Evolutionary conservation across 2,888 invertebrate genomes (phyloP), one percentile per base, ranked within the genome.

Genomic region (Ariolimax columbianus): DNA sequence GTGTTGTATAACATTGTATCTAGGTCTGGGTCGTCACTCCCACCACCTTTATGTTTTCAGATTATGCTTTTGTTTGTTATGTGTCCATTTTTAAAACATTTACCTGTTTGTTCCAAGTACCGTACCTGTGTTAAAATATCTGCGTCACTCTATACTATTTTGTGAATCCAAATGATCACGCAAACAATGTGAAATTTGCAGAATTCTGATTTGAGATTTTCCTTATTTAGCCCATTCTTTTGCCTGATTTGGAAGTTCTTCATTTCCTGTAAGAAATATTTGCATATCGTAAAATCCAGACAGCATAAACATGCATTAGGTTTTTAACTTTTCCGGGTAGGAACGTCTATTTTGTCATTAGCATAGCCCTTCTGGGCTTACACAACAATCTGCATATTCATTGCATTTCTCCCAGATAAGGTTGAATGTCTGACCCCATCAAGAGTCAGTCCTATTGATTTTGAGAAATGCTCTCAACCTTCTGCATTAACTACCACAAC

Each of bases 351-450:
- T 51, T 36, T 51, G 51, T 72, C 81, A 36, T 72, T 81, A 47
- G 75, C 75, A 75, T 75, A 33, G 11, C 33, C 79, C 30, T 33
- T 38, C 79, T 23, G 51, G 81, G 81, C 36, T 72, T 72, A 36
- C 72, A 17, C 26, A 1, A 30, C 81, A 72, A 81, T 81, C 72
- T 81, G 72, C 81, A 81, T 81, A 81, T 81, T 81, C 81, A 81
- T 81, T 11, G 55, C 72, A 43, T 68, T 80, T 68, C 47, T 55
- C 6, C 43, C 33, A 40, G 17, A n/a, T 78, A 40, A 59, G 19
- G 26, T 51, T 51, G 72, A 30, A 23, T 11, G 73, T 47, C 47
- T 75, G 73, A 75, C 47, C 47, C 30, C 14, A 47, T 55, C 77
- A 59, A 17, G 59, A 55, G 26, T 77, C 77, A 36, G 77, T 26